Evolutionary conservation across 2,888 invertebrate species (phyloP).

Genomic region (Serrognathus titanus): DNA sequence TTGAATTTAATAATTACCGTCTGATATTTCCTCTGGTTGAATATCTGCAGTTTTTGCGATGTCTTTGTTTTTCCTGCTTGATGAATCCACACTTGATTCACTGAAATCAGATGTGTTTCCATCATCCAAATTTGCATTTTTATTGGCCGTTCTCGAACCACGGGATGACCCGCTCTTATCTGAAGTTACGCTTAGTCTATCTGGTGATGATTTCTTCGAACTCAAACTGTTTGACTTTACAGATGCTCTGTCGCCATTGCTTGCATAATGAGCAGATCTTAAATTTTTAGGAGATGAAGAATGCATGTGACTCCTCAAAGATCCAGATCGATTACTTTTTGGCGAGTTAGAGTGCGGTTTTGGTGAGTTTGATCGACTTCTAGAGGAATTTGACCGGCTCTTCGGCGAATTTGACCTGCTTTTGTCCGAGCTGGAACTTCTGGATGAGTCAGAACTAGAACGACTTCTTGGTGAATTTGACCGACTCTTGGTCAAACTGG

Average conservation of each 20-base stretch:
- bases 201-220: constrained; percentile 34
- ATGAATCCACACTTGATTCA: constrained; percentile 43
- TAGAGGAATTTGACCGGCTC: constrained; percentile 41
- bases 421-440: background rate
- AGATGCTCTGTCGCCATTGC: constrained; percentile 25
- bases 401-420: constrained; percentile 2
- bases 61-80: constrained; percentile 40
- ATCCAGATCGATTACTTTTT: background rate
- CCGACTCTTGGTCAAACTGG: constrained; percentile 16
- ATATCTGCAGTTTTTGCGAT: constrained; percentile 35
- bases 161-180: constrained; percentile 26
- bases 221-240: constrained; percentile 36
- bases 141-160: constrained; percentile 24
- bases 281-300: too few species aligned
- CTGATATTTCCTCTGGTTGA: constrained; percentile 61
- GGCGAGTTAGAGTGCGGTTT: constrained; percentile 5
- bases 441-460: background rate
- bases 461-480: constrained; percentile 15
- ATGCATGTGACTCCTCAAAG: too few species aligned
- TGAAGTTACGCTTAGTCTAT: constrained; percentile 23
- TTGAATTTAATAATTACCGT: constrained; percentile 48
- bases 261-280: too few species aligned
- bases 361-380: constrained; percentile 10
- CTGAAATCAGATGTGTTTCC: constrained; percentile 46
- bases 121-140: constrained; percentile 37